Base-by-base conservation (phyloP, 2,113 vertebrate species). In the Cariama cristata region DNA sequence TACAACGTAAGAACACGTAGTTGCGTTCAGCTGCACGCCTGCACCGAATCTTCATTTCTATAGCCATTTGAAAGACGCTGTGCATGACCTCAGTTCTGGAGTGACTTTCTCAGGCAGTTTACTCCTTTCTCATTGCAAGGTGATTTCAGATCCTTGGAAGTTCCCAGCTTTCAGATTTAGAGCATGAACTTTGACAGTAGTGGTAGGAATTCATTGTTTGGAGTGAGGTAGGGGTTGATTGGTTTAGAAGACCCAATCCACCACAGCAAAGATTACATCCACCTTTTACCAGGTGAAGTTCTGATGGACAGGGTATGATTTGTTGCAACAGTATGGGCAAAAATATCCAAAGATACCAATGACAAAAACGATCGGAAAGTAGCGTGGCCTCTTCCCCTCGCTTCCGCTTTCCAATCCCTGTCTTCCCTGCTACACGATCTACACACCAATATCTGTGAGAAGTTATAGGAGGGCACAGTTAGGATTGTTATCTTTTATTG, bases 1-100 rank as follows among this genome's bases (percentile, higher is more conserved):
- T 35, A 26, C 38, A 9, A 2, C 9, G 7, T 38, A 45, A 76
- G 68, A 42, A 63, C 16, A 23, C 0, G 0, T 9, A 18, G 47
- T 44, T 9, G 7, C 24, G 18, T 62, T 66, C 40, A 62, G 20
- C 71, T 59, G 38, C 55, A n/a, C 38, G n/a, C 17, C 28, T 14
- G 26, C 42, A 67, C 33, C 3, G 2, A 12, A 5, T 8, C 85
- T 6, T 44, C 26, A 13, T 67, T 79, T 73, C 86, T 55, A 8
- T 4, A 52, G 56, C 32, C 23, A 12, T 27, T 8, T 19, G 28
- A 44, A 75, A 63, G 40, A 38, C 22, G 5, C 15, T 4, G 17
- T 6, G 11, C 38, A 3, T 12, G n/a, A n/a, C 33, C n/a, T 56
- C 50, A 8, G 38, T 28, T 56, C 32, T 35, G 17, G 38, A 45